Evolutionary conservation across 2,113 vertebrate species (phyloP).

Genomic region (Laticauda laticaudata): DNA sequence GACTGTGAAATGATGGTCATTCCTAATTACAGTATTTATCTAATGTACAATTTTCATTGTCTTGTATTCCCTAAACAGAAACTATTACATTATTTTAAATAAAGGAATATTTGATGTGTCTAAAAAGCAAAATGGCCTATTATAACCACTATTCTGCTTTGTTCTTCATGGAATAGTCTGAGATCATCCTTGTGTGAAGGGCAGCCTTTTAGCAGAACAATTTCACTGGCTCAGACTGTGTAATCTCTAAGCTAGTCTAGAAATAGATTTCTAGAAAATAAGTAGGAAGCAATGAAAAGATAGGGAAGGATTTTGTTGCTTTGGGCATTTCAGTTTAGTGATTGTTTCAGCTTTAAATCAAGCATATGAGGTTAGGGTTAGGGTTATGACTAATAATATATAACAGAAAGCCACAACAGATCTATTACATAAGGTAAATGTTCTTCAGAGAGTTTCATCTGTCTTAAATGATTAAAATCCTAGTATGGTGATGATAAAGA

Average conservation of each 20-base stretch:
- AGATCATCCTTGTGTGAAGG: slow-evolving; percentile 58
- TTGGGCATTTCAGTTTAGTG: slow-evolving; percentile 26
- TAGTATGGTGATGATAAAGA: neutral
- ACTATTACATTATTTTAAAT: slow-evolving; percentile 25
- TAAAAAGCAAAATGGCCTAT: neutral
- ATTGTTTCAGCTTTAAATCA: slow-evolving; percentile 36
- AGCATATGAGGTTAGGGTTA: slow-evolving; percentile 15
- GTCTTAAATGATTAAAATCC: neutral
- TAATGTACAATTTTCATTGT: slow-evolving; percentile 19
- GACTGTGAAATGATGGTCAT: neutral
- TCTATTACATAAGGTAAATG: slow-evolving; percentile 16
- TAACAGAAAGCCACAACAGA: neutral
- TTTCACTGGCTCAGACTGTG: slow-evolving; percentile 39
- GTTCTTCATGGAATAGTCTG: slow-evolving; percentile 47
- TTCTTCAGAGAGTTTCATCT: slow-evolving; percentile 18
- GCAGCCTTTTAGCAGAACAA: slow-evolving; percentile 21
- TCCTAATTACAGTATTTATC: neutral
- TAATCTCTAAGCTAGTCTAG: slow-evolving; percentile 45
- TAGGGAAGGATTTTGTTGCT: slow-evolving; percentile 33
- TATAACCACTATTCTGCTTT: slow-evolving; percentile 15
- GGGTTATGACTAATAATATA: neutral
- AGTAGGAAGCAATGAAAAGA: slow-evolving; percentile 48
- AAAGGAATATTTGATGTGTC: neutral
- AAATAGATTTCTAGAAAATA: slow-evolving; percentile 54
- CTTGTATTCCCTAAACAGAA: slow-evolving; percentile 1